Evolutionary conservation across 2,888 invertebrate genomes (phyloP).

Genomic region (Nephrotoma appendiculata): DNA sequence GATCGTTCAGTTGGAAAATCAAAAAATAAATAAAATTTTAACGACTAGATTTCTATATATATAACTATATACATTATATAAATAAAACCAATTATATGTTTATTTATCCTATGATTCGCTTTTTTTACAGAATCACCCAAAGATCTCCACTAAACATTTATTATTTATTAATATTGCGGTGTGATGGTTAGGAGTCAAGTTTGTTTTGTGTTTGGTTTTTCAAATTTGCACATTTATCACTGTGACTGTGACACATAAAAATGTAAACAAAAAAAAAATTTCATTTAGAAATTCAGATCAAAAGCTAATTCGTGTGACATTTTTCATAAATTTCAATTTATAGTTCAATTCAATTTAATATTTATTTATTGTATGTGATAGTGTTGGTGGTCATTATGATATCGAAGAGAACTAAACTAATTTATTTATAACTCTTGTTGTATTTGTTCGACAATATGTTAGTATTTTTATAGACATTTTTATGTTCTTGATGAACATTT

Average conservation of each 20-base stretch:
- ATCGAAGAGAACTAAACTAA: background rate
- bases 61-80: background rate
- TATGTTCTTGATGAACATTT: too few relatives aligned
- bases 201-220: background rate
- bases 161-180: background rate
- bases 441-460: too few relatives aligned
- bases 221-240: background rate
- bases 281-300: background rate
- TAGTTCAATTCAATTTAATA: background rate
- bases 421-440: background rate
- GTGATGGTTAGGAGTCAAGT: background rate
- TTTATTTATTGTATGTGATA: background rate
- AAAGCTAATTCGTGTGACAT: background rate
- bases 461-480: too few relatives aligned
- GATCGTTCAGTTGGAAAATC: background rate
- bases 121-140: background rate
- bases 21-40: background rate
- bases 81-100: background rate
- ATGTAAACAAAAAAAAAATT: background rate
- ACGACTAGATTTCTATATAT: background rate
- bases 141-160: background rate
- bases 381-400: background rate
- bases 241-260: background rate
- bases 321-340: background rate
- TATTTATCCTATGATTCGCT: background rate